These are phyloP conservation scores for Lepidostoma basale DNA, from an alignment of 1,140 invertebrate genomes.

Conservation along the genomic window DNA sequence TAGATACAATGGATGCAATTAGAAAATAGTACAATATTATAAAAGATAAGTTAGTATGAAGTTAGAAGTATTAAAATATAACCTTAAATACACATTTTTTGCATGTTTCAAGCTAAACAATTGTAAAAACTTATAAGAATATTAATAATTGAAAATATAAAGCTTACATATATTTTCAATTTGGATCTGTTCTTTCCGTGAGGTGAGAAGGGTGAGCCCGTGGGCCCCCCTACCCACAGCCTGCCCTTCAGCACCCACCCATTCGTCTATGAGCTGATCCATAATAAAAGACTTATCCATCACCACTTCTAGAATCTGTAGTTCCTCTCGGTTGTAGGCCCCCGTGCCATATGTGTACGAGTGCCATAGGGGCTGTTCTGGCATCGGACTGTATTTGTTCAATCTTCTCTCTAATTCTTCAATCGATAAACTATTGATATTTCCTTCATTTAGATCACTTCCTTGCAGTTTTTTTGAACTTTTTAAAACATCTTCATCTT, in stretches of 20 bases:
- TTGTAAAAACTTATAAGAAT: background rate
- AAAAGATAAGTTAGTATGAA: too few species aligned
- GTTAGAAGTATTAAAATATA: too few species aligned
- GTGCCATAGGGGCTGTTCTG: constrained; percentile 33
- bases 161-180: constrained; percentile 34
- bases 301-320: constrained; percentile 37
- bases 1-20: too few species aligned
- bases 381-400: constrained; percentile 1
- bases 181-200: constrained; percentile 7
- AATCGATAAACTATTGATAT: background rate
- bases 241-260: constrained; percentile 27
- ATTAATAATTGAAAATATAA: background rate
- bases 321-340: constrained; percentile 38
- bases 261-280: constrained; percentile 35
- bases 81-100: too few species aligned
- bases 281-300: constrained; percentile 31
- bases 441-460: background rate
- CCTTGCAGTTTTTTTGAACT: too few species aligned
- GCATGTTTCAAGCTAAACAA: background rate
- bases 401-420: constrained; percentile 15
- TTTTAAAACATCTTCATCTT: too few species aligned
- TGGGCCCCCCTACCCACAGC: constrained; percentile 33
- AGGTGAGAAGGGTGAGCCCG: constrained; percentile 34
- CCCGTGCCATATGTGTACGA: constrained; percentile 36
- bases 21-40: too few species aligned